Percentiles rank a stretch among this genome's conserved stretches.
Evolutionary conservation across 2,113 vertebrate species (phyloP).

Genomic region (Oceanites oceanicus): DNA sequence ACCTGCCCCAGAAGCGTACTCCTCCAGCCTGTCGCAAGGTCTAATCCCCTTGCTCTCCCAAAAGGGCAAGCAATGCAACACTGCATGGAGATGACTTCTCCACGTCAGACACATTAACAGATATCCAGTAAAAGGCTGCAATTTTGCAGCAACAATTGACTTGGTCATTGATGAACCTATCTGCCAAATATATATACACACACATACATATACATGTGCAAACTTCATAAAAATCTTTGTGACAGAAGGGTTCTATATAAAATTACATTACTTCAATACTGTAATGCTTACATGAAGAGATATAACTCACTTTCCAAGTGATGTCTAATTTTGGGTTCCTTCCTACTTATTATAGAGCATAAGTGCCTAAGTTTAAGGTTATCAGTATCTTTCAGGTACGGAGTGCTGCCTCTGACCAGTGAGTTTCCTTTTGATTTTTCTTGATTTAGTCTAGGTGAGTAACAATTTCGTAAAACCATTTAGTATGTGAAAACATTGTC

Average conservation of each 20-base stretch:
- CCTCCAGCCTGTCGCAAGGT: neutral
- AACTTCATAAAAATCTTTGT: neutral
- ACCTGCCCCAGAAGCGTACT: neutral
- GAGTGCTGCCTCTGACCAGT: neutral
- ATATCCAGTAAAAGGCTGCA: neutral
- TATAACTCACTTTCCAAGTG: neutral
- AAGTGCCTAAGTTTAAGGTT: neutral
- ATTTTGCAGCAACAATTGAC: neutral
- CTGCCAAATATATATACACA: neutral
- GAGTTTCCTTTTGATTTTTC: neutral
- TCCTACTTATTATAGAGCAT: neutral
- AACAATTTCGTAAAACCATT: neutral
- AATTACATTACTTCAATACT: neutral
- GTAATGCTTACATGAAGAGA: neutral
- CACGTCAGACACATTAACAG: neutral
- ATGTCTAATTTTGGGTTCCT: neutral
- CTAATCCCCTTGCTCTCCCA: neutral
- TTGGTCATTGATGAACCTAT: neutral
- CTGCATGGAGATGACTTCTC: neutral
- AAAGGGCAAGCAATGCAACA: neutral
- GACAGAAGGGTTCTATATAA: rapidly evolving
- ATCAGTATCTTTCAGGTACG: neutral
- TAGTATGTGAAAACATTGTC: neutral
- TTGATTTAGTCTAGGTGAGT: neutral
- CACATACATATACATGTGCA: rapidly evolving